Conservation (phyloP, 2,113 vertebrate species). For the Sitta europaea region DNA sequence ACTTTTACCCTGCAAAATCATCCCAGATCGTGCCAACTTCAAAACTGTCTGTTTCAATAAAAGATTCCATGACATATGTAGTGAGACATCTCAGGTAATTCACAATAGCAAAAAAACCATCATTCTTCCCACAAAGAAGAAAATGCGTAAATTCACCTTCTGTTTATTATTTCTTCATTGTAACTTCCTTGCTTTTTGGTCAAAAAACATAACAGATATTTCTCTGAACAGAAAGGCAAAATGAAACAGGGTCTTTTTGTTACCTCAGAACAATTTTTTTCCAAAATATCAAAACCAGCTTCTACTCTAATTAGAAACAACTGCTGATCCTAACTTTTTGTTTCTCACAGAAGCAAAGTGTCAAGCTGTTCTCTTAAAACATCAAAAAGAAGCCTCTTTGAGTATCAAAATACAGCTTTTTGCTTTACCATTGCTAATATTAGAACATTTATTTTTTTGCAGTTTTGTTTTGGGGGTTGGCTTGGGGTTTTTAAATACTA, state of each 20-base stretch:
- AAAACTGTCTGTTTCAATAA: not conserved
- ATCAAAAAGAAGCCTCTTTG: not conserved
- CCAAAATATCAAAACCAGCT: not conserved
- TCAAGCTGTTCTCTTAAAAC: not conserved
- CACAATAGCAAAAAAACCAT: not conserved
- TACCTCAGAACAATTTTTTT: not conserved
- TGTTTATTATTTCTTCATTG: not conserved
- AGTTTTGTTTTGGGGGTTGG: not conserved
- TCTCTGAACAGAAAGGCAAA: not conserved
- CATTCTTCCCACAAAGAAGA: not conserved
- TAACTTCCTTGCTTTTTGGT: not conserved
- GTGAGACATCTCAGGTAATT: not conserved
- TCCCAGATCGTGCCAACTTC: not conserved
- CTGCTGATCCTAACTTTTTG: not conserved
- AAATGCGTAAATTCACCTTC: not conserved
- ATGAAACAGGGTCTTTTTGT: not conserved
- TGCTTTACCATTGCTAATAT: not conserved
- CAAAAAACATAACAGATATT: not conserved
- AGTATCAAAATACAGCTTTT: not conserved
- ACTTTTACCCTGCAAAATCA: not conserved
- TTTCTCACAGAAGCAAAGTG: not conserved
- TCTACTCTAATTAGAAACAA: not conserved
- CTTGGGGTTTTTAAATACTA: not conserved
- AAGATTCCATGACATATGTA: not conserved
- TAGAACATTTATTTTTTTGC: not conserved